Base-by-base conservation (phyloP, 2,113 vertebrate genomes). In the Pholis gunnellus region DNA sequence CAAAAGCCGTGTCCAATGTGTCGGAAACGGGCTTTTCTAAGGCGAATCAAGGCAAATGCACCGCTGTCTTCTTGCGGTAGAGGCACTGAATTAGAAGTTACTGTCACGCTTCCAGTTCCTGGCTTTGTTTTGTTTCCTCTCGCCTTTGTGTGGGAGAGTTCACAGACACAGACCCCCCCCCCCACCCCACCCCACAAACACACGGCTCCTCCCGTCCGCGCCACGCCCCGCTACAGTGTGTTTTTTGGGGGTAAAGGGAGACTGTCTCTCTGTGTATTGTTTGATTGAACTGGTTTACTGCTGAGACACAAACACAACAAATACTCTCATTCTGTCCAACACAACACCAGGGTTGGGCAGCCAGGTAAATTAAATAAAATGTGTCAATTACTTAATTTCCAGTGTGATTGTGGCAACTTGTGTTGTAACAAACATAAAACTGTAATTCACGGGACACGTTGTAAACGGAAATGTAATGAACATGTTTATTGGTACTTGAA, bases 81-180 rank as follows among this genome's bases (percentile, higher is more conserved):
- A 29, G n/a, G 50, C 50, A 22, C 20, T 9, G 50, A 9, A 20
- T 57, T 14, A 8, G 17, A 52, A 52, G 54, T 40, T 63, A 7
- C 56, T 71, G 68, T 61, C 48, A 78, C 65, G 31, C 71, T 73
- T 80, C 59, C 59, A 31, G 59, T 60, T 60, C 76, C 85, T 81
- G 66, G n/a, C 82, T 91, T 91, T 90, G 84, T 88, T 87, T 77
- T 69, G 70, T 74, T 86, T 84, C 82, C 78, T 79, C 78, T 79
- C 54, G 73, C 68, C 79, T 86, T 81, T 88, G 65, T 84, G 78
- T 64, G 54, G 63, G 29, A 27, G 71, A 83, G 56, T 72, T 80
- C 76, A 61, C 67, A 11, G 66, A 72, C 70, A 9, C 61, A 72
- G 79, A 69, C 60, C 61, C 38, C 42, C 65, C 75, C 57, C 20